Base-by-base conservation (phyloP, 2,888 invertebrate genomes). In the Sylvicola cinctus region DNA sequence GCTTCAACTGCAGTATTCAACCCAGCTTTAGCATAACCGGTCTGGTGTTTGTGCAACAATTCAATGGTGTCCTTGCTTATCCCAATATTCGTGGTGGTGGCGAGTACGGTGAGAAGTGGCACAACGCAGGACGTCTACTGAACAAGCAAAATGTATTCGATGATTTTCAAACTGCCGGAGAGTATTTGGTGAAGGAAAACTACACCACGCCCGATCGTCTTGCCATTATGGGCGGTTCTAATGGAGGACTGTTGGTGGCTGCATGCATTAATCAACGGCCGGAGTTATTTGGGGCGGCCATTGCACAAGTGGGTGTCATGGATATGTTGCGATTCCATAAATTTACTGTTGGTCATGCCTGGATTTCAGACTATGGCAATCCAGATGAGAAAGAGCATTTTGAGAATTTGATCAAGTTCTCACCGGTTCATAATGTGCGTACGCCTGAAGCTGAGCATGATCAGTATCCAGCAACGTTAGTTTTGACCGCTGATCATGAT, bases 271-370 rank as follows among this genome's bases (percentile, higher is more conserved):
- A 95, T 64, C 95, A 96, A 62, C 68, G 87, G 27, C 96, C 96
- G 0, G 85, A 93, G 47, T 63, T 98, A 33, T 96, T 80, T 60
- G 91, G 87, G 8, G 87, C 85, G 38, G 90, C 79, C 32, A 71
- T 98, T 43, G 79, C 81, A 44, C 85, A 91, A 70, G 93, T 95
- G 36, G 95, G 91, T 11, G 95, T 98, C 2, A 65, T 95, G 61
- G 98, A 98, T 61, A 90, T 96, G 93, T 62, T 96, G 40, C 72
- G 93, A 36, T 98, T 84, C 63, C 93, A 96, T 58, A 91, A 91
- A 62, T 93, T 96, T 58, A 98, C 96, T 5, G 90, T 96, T 50
- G 98, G 95, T 0, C 81, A 84, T 58, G 85, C 90, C 30, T 98
- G 96, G 96, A 77, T 59, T 38, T 84, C 91, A 0, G 96, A 98